Conservation (phyloP, 2,888 invertebrate genomes). For the Clostera curtula region DNA sequence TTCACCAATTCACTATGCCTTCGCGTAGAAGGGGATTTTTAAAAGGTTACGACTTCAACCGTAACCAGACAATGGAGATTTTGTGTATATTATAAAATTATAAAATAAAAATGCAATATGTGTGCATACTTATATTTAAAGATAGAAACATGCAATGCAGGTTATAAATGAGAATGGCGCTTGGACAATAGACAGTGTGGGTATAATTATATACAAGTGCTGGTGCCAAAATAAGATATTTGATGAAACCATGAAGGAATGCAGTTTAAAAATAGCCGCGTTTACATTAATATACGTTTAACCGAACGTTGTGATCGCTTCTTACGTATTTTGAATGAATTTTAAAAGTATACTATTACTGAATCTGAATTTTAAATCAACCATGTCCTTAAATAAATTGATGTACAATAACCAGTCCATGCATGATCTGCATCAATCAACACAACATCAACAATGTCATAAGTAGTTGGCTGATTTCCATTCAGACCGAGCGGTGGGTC, state of each 20-base stretch:
- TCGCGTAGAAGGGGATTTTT: too few species aligned
- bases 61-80: not conserved
- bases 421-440: too few species aligned
- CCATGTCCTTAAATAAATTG: too few species aligned
- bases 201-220: conserved; percentile 23
- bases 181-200: conserved; percentile 21
- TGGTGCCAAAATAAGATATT: conserved; percentile 11
- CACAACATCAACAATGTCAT: too few species aligned
- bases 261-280: too few species aligned
- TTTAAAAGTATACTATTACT: too few species aligned
- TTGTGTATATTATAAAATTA: conserved; percentile 13
- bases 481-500: too few species aligned
- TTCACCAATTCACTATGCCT: too few species aligned
- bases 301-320: conserved; percentile 10
- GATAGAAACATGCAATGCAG: conserved; percentile 23
- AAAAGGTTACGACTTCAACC: not conserved
- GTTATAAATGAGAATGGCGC: conserved; percentile 20
- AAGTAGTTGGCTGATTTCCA: too few species aligned
- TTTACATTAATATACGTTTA: too few species aligned
- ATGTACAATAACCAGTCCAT: too few species aligned
- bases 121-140: conserved; percentile 26
- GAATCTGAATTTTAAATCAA: too few species aligned
- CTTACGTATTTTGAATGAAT: conserved; percentile 5
- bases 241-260: conserved; percentile 14
- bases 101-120: conserved; percentile 27